Base-by-base conservation (phyloP, 2,113 vertebrate genomes). In the Dascyllus trimaculatus region DNA sequence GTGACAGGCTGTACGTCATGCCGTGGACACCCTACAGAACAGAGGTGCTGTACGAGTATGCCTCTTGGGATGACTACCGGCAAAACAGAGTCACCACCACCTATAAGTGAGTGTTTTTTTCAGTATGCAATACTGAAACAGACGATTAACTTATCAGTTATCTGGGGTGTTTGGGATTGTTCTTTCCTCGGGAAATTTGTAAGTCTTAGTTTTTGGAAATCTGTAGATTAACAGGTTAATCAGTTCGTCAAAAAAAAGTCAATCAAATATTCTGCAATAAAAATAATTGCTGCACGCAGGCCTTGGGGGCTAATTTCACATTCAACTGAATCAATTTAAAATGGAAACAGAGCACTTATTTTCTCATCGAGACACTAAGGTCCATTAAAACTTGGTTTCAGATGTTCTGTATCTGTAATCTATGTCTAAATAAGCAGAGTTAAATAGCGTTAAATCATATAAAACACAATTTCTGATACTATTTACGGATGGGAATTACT, bases 21-120 rank as follows among this genome's bases (percentile, higher is more conserved):
- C 97, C 97, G 0, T 99, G 97, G 97, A 95, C 97, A 0, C 97
- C 97, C 0, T 98, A 98, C 79, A 95, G 97, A 89, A 98, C 97
- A 0, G 97, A 99, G 86, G 96, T 96, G 13, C 93, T 99, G 74
- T 96, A 95, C 4, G 97, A 99, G 74, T 99, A 97, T 4, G 96
- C 97, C 0, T 96, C 97, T 0, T 98, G 97, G 97, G 96, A 96
- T 11, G 97, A 98, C 91, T 97, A 96, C 76, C 94, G 95, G 51
- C 95, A 95, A 1, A 95, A 95, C 0, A 94, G 96, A 15, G 95
- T 96, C 85, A 97, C 97, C 74, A 98, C 97, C 81, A 97, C 96
- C 2, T 98, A 99, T 86, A 95, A 95, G 95, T 95, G 88, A 95
- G 94, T 90, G 25, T 52, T 58, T 24, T 38, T 17, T 64, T 19